These are phyloP conservation scores for Hoplostethus mediterraneus DNA, from an alignment of 2,797 vertebrate genomes.

Conservation along the genomic window DNA sequence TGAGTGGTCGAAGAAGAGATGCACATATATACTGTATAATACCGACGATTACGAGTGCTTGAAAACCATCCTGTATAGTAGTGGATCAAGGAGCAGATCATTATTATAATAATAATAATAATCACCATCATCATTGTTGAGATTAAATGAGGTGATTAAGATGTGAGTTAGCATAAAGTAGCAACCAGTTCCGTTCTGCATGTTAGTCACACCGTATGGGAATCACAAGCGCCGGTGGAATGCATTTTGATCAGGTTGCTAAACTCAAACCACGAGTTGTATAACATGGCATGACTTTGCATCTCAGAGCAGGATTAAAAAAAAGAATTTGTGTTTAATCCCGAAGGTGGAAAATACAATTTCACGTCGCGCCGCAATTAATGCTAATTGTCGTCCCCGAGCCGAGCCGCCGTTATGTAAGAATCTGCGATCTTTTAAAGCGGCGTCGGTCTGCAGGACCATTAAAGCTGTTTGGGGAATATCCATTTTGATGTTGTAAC, in stretches of 20 bases:
- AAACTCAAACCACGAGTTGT: too few species aligned
- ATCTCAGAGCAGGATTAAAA: conserved; percentile 42
- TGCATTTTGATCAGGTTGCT: too few species aligned
- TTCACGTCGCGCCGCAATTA: conserved; percentile 45
- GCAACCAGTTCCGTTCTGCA: not conserved
- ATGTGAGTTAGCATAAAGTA: not conserved
- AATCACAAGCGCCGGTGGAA: conserved; percentile 8
- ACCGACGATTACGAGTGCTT: too few species aligned
- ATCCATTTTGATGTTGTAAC: conserved; percentile 70
- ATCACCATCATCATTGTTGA: too few species aligned
- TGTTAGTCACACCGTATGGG: conserved; percentile 29
- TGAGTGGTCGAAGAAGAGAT: too few species aligned
- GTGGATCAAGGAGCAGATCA: too few species aligned
- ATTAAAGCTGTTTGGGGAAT: conserved; percentile 68
- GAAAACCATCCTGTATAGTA: too few species aligned
- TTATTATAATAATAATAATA: too few species aligned
- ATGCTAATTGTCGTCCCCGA: conserved; percentile 35
- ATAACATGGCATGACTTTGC: conserved; percentile 27
- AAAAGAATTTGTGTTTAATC: conserved; percentile 47
- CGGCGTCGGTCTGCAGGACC: conserved; percentile 36
- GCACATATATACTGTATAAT: too few species aligned
- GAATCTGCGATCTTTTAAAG: conserved; percentile 37
- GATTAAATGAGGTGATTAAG: too few species aligned
- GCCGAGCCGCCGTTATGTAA: conserved; percentile 31
- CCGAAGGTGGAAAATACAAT: conserved; percentile 45